Evolutionary conservation across 2,113 vertebrate species (phyloP), one percentile per base, ranked within the genome.

Genomic region (Cettia cetti): DNA sequence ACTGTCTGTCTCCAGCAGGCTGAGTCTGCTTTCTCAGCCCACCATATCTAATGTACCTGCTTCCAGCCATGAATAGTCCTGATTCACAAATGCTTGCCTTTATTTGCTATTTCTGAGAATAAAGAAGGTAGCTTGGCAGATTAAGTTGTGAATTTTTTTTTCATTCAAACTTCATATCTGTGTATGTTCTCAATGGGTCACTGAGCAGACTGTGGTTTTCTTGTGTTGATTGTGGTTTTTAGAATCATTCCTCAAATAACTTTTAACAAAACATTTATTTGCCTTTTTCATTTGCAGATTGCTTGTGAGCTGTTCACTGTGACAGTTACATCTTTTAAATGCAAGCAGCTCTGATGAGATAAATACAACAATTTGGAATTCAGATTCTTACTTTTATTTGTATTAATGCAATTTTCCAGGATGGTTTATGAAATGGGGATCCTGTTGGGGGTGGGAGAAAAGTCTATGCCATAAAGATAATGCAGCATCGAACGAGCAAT

Each of bases 31-130:
- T 86, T 91, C 85, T 78, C 89, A 61, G 86, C 69, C 92, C 90
- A 95, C 93, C 86, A 83, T 95, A 79, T 94, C 93, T 94, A 89
- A 93, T 83, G 76, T 68, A 94, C 90, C 95, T 96, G 90, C 90
- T 95, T 64, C 82, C 83, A 94, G 86, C 57, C 85, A 75, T 83
- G 68, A 90, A 81, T 74, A 90, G 82, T 86, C 49, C 61, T 90
- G 81, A 90, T 81, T 93, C 92, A 92, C 80, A 75, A 92, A 92
- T 68, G 44, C 64, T 79, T 68, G 33, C 83, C 80, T 95, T 93
- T 93, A 89, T 92, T 95, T 95, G 56, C 76, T 79, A 0, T 96
- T 94, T 79, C 82, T 84, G 77, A 81, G 53, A 84, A 93, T 64
- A 90, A 95, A 81, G 82, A 50, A 68, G 23, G 45, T 82, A 87